These are phyloP conservation scores for Thomomys bottae DNA, from an alignment of 2,113 vertebrate species.

Conservation along the genomic window DNA sequence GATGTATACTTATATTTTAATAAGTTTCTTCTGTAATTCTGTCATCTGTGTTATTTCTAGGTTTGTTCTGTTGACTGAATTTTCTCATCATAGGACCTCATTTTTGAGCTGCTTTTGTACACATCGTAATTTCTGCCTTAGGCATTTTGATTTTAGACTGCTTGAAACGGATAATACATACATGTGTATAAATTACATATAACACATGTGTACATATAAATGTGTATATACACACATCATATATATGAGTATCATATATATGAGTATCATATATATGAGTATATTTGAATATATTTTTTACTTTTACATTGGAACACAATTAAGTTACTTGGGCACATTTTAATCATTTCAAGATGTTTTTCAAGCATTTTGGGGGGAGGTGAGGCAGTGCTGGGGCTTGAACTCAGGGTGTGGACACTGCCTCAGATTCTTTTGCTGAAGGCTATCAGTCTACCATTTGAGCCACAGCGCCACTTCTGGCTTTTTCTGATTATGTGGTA, in stretches of 20 bases:
- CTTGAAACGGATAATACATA: background rate
- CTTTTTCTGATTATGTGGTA: too few relatives aligned
- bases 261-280: background rate
- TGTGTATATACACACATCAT: too few relatives aligned
- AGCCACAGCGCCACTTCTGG: too few relatives aligned
- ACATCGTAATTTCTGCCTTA: background rate
- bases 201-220: too few relatives aligned
- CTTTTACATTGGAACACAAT: background rate
- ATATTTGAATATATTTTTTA: background rate
- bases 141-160: slow-evolving; percentile 41
- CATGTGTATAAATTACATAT: background rate
- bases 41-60: background rate
- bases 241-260: background rate
- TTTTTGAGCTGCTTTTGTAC: slow-evolving; percentile 8
- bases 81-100: background rate
- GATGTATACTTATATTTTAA: background rate
- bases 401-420: too few relatives aligned
- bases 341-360: background rate
- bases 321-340: background rate
- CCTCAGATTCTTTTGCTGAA: too few relatives aligned
- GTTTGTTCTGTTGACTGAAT: background rate
- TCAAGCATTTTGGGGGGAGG: too few relatives aligned
- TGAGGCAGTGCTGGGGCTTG: too few relatives aligned
- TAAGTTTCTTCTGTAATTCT: background rate
- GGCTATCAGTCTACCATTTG: too few relatives aligned